A percentile compares a stretch with the other conserved stretches of the same genome.
Evolutionary conservation across 2,888 invertebrate species (phyloP).

Genomic region (Campoletis raptor): DNA sequence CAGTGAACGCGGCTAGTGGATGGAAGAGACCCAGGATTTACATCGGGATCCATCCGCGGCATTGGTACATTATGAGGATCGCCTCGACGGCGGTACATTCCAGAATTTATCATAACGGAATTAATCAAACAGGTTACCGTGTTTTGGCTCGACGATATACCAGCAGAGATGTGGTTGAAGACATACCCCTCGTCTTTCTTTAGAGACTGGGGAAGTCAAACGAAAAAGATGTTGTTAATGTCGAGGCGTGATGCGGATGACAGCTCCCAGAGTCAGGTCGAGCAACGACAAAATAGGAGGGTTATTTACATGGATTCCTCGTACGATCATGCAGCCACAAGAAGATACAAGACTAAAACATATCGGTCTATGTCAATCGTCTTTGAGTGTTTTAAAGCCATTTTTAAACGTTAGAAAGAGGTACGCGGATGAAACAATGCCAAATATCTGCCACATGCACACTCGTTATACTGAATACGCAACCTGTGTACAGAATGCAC

Average conservation of each 20-base stretch:
- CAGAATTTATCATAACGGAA: conserved; percentile 74
- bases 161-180: conserved; percentile 42
- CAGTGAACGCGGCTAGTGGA: background rate
- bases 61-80: conserved; percentile 14
- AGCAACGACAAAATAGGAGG: conserved; percentile 47
- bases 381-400: conserved; percentile 4
- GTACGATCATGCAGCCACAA: conserved; percentile 30
- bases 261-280: conserved; percentile 67
- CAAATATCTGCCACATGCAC: conserved; percentile 25
- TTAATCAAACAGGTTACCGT: conserved; percentile 73
- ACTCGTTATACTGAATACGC: conserved; percentile 30
- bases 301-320: conserved; percentile 58
- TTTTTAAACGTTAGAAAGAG: conserved; percentile 25
- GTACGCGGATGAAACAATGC: background rate
- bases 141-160: conserved; percentile 52
- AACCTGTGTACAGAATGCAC: background rate
- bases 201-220: conserved; percentile 1
- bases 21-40: conserved; percentile 52
- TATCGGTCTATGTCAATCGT: conserved; percentile 34
- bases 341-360: conserved; percentile 25
- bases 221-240: conserved; percentile 69
- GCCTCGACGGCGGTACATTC: conserved; percentile 71
- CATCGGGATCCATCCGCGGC: conserved; percentile 21
- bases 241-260: conserved; percentile 70
- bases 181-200: conserved; percentile 15